Base-by-base conservation (phyloP, 2,888 invertebrate genomes). In the Trissoscelio sp. region DNA sequence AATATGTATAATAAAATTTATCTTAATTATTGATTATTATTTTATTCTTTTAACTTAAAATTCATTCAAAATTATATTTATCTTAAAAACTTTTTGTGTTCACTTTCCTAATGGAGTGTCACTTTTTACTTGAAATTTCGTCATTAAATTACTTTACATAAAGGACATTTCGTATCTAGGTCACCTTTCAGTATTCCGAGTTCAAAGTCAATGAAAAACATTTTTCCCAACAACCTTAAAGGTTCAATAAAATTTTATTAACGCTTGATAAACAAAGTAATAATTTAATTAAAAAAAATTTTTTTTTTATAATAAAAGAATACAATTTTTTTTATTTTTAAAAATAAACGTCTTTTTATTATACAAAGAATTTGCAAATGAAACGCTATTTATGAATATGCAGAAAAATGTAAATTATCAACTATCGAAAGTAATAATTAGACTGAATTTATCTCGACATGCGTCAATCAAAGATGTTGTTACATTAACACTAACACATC, bases 341-440 rank as follows among this genome's bases (percentile, higher is more conserved):
- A n/a, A n/a, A n/a, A n/a, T n/a, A n/a, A n/a, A n/a, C n/a, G n/a
- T n/a, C n/a, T n/a, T n/a, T n/a, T n/a, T n/a, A n/a, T n/a, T n/a
- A n/a, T n/a, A n/a, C n/a, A n/a, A n/a, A n/a, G n/a, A n/a, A n/a
- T n/a, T n/a, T n/a, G n/a, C n/a, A n/a, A n/a, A n/a, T n/a, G n/a
- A n/a, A n/a, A n/a, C n/a, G n/a, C n/a, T n/a, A n/a, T n/a, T n/a
- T n/a, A n/a, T n/a, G n/a, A n/a, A n/a, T n/a, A n/a, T n/a, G n/a
- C n/a, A 1, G 11, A 42, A 14, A 14, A 11, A 42, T 12, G 4
- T 42, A 14, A 18, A 51, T 51, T 24, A 12, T 12, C 9, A n/a
- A 22, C 51, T 51, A 51, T 51, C 51, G 28, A 51, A 51, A 24
- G 51, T 51, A 51, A 51, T 51, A 51, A 51, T 24, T 51, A 51